Evolutionary conservation across 2,113 vertebrate genomes (phyloP), one percentile per base, ranked within the genome.

Genomic region (Elephas maximus): DNA sequence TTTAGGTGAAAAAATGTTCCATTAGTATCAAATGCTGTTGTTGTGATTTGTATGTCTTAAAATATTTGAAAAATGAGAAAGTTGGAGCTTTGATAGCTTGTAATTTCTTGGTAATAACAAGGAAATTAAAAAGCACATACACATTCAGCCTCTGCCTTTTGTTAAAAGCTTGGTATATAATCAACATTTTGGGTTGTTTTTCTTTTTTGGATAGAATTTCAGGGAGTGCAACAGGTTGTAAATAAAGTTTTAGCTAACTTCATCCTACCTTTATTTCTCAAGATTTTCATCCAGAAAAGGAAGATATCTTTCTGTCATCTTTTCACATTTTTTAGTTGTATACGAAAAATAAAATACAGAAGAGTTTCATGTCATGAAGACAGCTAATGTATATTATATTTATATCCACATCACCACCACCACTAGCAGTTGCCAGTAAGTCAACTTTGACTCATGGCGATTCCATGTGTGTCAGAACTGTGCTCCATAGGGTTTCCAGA

Each of bases 21-120:
- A 28, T 57, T 90, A 63, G 3, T 41, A 85, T 74, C 30, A 84
- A 51, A 45, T 93, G 57, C 51, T 91, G 17, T 85, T 88, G 28
- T 65, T 73, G 9, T 57, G 14, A 23, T 63, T 44, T 51, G 12
- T 37, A 30, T 77, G 81, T 78, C 17, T 88, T 84, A 82, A 81
- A 37, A 65, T 95, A 71, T 53, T 9, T 88, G 21, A 51, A 96
- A 51, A 41, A 17, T 80, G 77, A 88, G 73, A 87, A 84, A 83
- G 7, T 76, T n/a, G 12, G 33, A 88, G 60, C 11, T 84, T 57
- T 78, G 24, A 60, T 63, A 8, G 17, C 14, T 90, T 71, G 0
- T 57, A 53, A 53, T 44, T 95, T 65, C 57, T 67, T 65, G 15
- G 7, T 37, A 62, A 15, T 60, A 67, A 23, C 0, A 41, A 33